A percentile compares a stretch with the other conserved stretches of the same genome.
Evolutionary conservation across 2,797 vertebrate genomes (phyloP).

Genomic region (Hippopotamyrus pictus): DNA sequence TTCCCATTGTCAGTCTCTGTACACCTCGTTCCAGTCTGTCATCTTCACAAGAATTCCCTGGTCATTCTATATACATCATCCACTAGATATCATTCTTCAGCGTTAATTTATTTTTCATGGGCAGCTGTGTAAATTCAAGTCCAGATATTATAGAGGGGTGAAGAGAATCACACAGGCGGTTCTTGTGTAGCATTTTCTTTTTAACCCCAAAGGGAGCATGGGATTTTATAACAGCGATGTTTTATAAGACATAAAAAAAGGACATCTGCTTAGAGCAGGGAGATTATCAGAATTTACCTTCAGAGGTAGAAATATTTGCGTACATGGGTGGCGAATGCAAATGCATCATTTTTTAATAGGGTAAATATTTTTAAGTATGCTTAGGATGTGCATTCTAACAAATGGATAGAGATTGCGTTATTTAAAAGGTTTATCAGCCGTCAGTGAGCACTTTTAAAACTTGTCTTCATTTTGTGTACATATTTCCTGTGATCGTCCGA

Average conservation of each 20-base stretch:
- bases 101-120: neutral
- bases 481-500: neutral
- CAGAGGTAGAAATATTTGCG: neutral
- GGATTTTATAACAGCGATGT: neutral
- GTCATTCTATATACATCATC: neutral
- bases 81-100: neutral
- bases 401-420: neutral
- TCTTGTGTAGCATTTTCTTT: neutral
- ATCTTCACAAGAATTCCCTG: neutral
- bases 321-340: neutral
- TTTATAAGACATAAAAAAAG: neutral
- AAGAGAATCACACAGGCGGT: neutral
- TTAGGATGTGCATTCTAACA: neutral
- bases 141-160: neutral
- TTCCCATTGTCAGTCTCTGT: neutral
- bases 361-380: neutral
- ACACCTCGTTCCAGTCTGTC: neutral
- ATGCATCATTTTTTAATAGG: neutral
- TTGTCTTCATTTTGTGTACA: neutral
- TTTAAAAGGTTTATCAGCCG: neutral
- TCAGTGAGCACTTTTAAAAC: constrained; percentile 4
- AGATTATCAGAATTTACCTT: neutral
- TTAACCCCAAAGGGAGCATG: neutral
- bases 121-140: constrained; percentile 1
- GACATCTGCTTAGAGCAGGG: neutral